Conservation (phyloP, 2,113 vertebrate genomes). For the Morone chrysops region DNA sequence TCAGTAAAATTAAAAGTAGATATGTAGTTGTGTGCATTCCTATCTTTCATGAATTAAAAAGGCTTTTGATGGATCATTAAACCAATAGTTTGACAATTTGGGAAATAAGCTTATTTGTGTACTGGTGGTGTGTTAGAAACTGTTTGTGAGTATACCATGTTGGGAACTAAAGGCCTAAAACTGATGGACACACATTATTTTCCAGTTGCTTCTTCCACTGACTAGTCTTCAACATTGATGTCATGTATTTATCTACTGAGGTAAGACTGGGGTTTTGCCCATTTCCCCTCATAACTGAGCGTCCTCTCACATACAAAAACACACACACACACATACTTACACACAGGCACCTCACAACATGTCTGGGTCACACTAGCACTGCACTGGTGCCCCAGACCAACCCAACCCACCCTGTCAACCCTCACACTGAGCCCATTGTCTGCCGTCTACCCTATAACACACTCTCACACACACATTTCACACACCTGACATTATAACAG, state of each 20-base stretch:
- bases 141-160: no score
- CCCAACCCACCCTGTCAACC: constrained; percentile 41
- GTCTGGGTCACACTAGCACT: constrained; percentile 11
- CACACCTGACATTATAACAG: constrained; percentile 19
- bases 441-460: background rate
- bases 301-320: background rate
- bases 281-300: constrained; percentile 46
- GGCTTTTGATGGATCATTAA: background rate
- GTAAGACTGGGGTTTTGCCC: constrained; percentile 44
- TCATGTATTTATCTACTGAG: constrained; percentile 66
- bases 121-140: background rate
- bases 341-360: constrained; percentile 3
- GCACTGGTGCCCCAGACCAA: background rate
- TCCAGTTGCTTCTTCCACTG: constrained; percentile 32
- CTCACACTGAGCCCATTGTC: constrained; percentile 66
- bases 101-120: background rate
- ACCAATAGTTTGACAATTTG: background rate
- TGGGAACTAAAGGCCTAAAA: background rate
- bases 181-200: constrained; percentile 8
- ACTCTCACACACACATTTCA: constrained; percentile 1
- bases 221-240: constrained; percentile 40
- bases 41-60: background rate
- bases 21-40: background rate
- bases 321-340: background rate
- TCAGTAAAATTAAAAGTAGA: background rate